phyloP scores from a whole-genome alignment of 1,140 invertebrate genomes.

The Trachymyrmex cornetzi region DNA sequence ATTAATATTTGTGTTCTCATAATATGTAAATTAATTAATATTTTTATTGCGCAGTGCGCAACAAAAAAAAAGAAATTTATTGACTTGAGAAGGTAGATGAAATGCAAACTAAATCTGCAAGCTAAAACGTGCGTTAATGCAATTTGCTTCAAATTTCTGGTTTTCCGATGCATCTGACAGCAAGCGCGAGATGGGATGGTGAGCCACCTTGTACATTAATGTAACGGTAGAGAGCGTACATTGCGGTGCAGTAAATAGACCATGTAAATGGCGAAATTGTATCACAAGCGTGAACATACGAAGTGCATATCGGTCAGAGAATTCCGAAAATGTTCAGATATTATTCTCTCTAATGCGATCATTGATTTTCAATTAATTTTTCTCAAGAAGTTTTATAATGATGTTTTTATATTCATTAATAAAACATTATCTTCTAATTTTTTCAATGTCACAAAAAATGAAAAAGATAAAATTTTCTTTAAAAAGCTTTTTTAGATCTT shows the following conservation, averaged over 20 bases:
- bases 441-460: not conserved
- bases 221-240: slow-evolving; percentile 49
- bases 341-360: not conserved
- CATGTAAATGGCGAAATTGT: slow-evolving; percentile 62
- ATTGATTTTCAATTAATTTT: slow-evolving; percentile 28
- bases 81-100: not conserved
- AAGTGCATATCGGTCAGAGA: slow-evolving; percentile 21
- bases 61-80: slow-evolving; percentile 3
- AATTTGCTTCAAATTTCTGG: slow-evolving; percentile 51
- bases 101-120: not conserved
- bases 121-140: slow-evolving; percentile 47
- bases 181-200: slow-evolving; percentile 38
- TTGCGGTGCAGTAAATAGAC: slow-evolving; percentile 47
- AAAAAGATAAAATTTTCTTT: not conserved
- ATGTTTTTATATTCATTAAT: not conserved
- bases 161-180: slow-evolving; percentile 52
- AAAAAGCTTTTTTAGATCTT: not conserved
- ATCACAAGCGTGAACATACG: slow-evolving; percentile 40
- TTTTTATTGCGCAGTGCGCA: not conserved
- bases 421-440: not conserved
- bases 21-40: no score
- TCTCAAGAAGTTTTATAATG: not conserved
- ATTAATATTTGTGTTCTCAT: not conserved
- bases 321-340: slow-evolving; percentile 32
- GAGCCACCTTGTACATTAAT: slow-evolving; percentile 52